Conservation (phyloP, 92 coral and sea anemone species). For the Siderastrea siderea region DNA sequence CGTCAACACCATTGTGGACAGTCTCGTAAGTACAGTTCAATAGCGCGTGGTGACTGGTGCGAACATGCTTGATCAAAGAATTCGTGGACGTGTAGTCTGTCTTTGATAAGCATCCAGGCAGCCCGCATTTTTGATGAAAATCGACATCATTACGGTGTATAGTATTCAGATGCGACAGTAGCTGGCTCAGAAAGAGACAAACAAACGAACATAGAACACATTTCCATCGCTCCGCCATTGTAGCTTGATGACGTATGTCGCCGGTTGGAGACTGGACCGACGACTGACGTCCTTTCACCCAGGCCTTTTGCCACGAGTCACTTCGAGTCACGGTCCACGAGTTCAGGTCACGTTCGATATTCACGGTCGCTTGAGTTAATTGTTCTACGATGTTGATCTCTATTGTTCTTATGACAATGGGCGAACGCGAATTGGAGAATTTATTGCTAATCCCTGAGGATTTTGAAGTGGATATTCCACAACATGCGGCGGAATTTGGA, state of each 20-base stretch:
- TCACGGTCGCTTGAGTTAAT: not conserved
- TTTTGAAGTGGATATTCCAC: not conserved
- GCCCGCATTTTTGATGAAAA: constrained; percentile 1
- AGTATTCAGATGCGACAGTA: constrained; percentile 4
- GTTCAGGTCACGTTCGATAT: not conserved
- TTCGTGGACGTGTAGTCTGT: constrained; percentile 13
- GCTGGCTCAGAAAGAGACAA: constrained; percentile 20
- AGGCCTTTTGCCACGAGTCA: not conserved
- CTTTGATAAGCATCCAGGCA: not conserved
- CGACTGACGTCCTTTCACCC: not conserved
- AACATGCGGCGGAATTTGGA: too few relatives aligned
- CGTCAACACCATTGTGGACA: not conserved
- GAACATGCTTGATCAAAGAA: constrained; percentile 11
- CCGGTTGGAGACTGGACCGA: constrained; percentile 4
- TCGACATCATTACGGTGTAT: not conserved
- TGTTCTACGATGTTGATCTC: too few relatives aligned
- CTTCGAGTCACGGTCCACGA: not conserved
- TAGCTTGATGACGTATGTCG: not conserved
- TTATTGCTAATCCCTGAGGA: not conserved
- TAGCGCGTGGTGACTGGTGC: constrained; percentile 6
- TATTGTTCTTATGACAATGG: too few relatives aligned
- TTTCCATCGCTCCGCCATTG: not conserved
- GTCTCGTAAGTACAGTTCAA: constrained; percentile 4
- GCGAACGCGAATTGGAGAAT: too few relatives aligned
- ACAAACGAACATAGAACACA: constrained; percentile 9